Conservation (phyloP, 2,888 invertebrate species). For the Heliconius sara region DNA sequence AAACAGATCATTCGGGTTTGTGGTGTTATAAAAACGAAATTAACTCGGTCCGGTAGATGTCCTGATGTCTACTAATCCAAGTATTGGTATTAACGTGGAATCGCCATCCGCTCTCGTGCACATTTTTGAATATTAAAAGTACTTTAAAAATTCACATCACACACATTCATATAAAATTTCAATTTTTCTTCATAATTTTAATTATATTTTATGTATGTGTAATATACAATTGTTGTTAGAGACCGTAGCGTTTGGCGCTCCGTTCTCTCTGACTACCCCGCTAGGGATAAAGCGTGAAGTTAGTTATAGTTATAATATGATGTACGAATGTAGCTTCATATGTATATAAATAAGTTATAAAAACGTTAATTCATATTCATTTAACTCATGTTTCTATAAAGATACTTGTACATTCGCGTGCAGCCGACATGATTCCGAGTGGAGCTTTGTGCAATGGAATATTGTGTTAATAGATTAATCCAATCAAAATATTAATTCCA, state of each 20-base stretch:
- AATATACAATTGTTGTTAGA: not conserved
- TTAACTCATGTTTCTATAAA: slow-evolving; percentile 34
- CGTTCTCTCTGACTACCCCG: too few relatives aligned
- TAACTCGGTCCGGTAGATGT: slow-evolving; percentile 79
- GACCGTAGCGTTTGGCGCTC: too few relatives aligned
- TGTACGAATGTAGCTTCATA: not conserved
- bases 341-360: not conserved
- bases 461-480: slow-evolving; percentile 81
- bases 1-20: slow-evolving; percentile 84
- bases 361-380: slow-evolving; percentile 9
- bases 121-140: not conserved
- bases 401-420: slow-evolving; percentile 41
- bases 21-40: slow-evolving; percentile 84
- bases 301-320: not conserved
- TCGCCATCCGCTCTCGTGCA: slow-evolving; percentile 48
- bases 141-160: not conserved
- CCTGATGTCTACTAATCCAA: slow-evolving; percentile 73
- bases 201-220: not conserved
- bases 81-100: slow-evolving; percentile 72
- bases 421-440: slow-evolving; percentile 53
- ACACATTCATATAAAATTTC: not conserved
- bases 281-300: too few relatives aligned
- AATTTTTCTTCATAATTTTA: not conserved
- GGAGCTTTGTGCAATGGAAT: slow-evolving; percentile 67
- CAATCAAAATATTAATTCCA: slow-evolving; percentile 82